Base-by-base conservation (phyloP, 2,113 vertebrate genomes). In the Seriola dumerili region DNA sequence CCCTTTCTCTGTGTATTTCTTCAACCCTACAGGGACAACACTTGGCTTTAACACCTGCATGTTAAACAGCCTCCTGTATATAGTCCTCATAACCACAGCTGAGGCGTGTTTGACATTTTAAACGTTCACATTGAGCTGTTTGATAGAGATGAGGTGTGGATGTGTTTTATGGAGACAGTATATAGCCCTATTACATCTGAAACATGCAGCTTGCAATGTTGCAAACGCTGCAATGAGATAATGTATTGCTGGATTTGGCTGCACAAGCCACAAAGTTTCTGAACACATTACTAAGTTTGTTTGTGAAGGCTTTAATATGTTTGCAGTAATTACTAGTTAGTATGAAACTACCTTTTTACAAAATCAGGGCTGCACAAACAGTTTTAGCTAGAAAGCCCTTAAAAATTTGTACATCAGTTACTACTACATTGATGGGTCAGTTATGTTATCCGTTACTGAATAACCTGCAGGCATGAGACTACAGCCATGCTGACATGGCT, bases 151-250 rank as follows among this genome's bases (percentile, higher is more conserved):
- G 13, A 58, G 70, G 34, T 81, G 55, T 66, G 21, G 54, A 29
- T n/a, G 61, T 36, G 61, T 79, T 89, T 84, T 87, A 87, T 84
- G 1, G 19, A 54, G 67, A 81, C 46, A n/a, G 5, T 68, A 78
- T 78, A 80, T 17, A 25, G 25, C 14, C 23, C 52, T 55, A 40
- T 85, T 69, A 61, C 16, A 62, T 77, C 57, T 62, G 48, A 86
- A 38, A 78, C 16, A 21, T 63, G 72, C 63, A 55, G 44, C 52
- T 4, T 84, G 69, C 23, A 65, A 25, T 40, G 42, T 21, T 74
- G 57, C 23, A 61, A 76, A 78, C 44, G 14, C 25, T 57, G 36
- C 23, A 69, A 65, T 78, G 32, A 72, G 29, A 64, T 54, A 32
- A 63, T 25, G 5, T 19, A 34, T 61, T 76, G 34, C 36, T 79